These are phyloP conservation scores for Tryphoninae sp. DNA, from an alignment of 2,888 invertebrate species.

Conservation along the genomic window DNA sequence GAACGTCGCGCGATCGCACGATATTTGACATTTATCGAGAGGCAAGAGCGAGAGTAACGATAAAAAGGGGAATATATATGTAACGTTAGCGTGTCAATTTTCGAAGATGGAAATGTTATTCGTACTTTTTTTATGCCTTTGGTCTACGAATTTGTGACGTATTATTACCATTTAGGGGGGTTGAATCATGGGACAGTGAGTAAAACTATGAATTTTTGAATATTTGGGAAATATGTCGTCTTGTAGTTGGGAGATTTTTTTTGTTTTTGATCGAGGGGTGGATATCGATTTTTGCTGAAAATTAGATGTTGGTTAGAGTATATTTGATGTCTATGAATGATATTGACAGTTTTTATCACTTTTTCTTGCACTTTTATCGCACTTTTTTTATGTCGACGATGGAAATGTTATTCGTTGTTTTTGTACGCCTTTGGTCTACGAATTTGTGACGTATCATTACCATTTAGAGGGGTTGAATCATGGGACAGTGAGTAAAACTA, in stretches of 20 bases:
- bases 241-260: background rate
- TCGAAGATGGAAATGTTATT: slow-evolving; percentile 46
- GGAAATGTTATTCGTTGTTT: slow-evolving; percentile 47
- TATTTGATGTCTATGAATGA: too few species aligned
- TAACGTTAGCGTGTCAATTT: slow-evolving; percentile 33
- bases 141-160: background rate
- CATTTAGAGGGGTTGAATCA: background rate
- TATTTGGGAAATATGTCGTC: background rate
- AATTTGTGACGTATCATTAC: background rate
- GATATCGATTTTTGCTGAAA: background rate
- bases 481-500: too few species aligned
- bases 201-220: too few species aligned
- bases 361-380: background rate
- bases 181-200: too few species aligned
- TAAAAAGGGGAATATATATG: slow-evolving; percentile 1
- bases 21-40: slow-evolving; percentile 60
- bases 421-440: background rate
- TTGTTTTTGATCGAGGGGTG: background rate
- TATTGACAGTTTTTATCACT: background rate
- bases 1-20: slow-evolving; percentile 36
- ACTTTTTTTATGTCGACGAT: slow-evolving; percentile 11
- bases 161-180: background rate
- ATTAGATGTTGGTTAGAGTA: too few species aligned
- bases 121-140: slow-evolving; percentile 7
- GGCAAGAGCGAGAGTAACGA: slow-evolving; percentile 16